Conservation (phyloP, 2,797 vertebrate genomes). For the Phalanger gymnotis region DNA sequence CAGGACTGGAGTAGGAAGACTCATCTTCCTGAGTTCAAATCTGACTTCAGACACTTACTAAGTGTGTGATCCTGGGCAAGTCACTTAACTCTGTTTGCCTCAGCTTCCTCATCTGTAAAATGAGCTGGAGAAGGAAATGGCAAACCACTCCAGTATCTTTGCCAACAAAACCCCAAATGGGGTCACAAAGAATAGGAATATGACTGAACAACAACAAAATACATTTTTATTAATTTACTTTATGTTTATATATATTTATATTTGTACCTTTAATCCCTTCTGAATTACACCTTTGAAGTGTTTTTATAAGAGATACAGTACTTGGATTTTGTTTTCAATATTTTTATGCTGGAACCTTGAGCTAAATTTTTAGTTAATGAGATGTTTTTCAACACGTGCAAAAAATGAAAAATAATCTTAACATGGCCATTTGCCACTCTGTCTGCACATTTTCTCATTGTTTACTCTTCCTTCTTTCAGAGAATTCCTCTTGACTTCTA, state of each 20-base stretch:
- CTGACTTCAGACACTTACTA: background rate
- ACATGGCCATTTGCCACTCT: accelerated
- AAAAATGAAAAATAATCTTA: accelerated
- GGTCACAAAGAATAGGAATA: background rate
- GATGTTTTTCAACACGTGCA: background rate
- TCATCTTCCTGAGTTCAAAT: background rate
- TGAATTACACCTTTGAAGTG: background rate
- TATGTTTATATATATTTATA: background rate
- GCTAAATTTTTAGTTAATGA: accelerated
- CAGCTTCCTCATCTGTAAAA: background rate
- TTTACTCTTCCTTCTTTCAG: accelerated
- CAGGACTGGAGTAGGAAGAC: too few species aligned
- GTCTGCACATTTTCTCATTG: accelerated
- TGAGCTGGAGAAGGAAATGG: background rate
- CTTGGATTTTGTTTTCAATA: background rate
- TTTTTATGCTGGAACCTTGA: accelerated
- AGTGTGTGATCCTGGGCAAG: background rate
- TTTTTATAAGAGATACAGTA: background rate
- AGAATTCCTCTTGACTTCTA: background rate
- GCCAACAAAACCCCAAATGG: background rate
- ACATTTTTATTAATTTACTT: background rate
- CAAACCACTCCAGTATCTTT: background rate
- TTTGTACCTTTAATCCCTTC: background rate
- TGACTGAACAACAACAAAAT: background rate
- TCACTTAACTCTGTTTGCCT: background rate